Conservation (phyloP, 2,113 vertebrate genomes). For the Hippocampus zosterae region DNA sequence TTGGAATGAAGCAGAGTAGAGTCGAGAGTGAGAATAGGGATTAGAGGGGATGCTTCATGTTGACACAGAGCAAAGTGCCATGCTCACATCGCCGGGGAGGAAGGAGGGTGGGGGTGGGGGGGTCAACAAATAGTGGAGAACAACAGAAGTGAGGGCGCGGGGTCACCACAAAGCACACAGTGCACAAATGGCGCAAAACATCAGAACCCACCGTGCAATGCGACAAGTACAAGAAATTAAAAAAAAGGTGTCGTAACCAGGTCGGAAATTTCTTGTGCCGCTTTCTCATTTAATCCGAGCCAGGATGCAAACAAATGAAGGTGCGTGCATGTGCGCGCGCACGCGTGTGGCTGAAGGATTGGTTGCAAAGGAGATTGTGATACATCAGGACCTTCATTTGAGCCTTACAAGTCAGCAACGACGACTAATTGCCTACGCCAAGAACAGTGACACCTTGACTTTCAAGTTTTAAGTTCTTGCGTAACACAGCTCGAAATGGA, state of each 20-base stretch:
- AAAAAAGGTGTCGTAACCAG: conserved; percentile 19
- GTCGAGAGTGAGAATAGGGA: conserved; percentile 41
- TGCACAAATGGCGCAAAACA: conserved; percentile 15
- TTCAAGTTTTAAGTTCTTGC: not conserved
- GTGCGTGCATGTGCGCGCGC: conserved; percentile 12
- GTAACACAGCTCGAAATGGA: not conserved
- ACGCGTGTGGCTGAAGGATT: conserved; percentile 67
- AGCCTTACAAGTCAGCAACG: conserved; percentile 73
- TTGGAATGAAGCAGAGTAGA: conserved; percentile 26
- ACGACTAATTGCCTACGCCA: conserved; percentile 64
- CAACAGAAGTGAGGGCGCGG: conserved; percentile 46
- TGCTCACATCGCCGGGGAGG: conserved; percentile 43
- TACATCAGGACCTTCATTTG: conserved; percentile 75
- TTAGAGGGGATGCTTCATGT: conserved; percentile 55
- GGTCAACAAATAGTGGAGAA: conserved; percentile 52
- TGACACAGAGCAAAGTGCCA: conserved; percentile 56
- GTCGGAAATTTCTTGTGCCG: conserved; percentile 41
- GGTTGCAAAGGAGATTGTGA: conserved; percentile 75
- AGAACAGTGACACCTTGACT: not conserved
- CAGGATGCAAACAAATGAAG: conserved; percentile 55
- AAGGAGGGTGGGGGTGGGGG: conserved; percentile 50
- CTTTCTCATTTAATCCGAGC: conserved; percentile 62
- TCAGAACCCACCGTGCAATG: not conserved
- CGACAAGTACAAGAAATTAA: conserved; percentile 29
- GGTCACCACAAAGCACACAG: conserved; percentile 32